Percentiles rank a stretch among this genome's conserved stretches.
These are phyloP conservation scores for Propithecus deckenii DNA, from an alignment of 2,797 vertebrate genomes.

Conservation along the genomic window DNA sequence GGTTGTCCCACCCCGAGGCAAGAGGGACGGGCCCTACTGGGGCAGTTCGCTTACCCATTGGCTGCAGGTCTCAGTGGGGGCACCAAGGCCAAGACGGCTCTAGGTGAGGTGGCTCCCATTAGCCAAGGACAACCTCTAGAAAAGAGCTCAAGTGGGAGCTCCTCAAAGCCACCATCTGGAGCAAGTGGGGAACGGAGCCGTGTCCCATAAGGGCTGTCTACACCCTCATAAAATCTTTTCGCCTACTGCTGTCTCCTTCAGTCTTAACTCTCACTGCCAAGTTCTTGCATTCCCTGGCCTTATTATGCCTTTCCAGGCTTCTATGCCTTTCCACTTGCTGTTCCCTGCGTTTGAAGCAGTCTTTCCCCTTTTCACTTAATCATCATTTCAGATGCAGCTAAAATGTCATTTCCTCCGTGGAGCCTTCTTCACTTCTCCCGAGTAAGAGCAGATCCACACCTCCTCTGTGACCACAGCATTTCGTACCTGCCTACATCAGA, in stretches of 20 bases:
- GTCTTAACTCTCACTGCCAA: too few relatives aligned
- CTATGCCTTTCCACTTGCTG: background rate
- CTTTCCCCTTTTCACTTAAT: background rate
- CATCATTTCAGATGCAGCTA: background rate
- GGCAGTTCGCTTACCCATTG: rapidly evolving
- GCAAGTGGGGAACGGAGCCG: background rate
- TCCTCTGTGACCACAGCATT: background rate
- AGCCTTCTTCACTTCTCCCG: background rate
- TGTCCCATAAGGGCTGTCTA: rapidly evolving
- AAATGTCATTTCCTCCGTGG: background rate
- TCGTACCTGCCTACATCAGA: background rate
- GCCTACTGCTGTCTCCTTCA: rapidly evolving
- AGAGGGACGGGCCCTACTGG: rapidly evolving
- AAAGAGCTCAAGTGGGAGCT: background rate
- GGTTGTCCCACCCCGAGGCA: background rate
- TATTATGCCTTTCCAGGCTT: background rate
- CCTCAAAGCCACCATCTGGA: rapidly evolving
- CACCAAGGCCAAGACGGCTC: background rate
- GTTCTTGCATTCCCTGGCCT: background rate
- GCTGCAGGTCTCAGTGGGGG: background rate
- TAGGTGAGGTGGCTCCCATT: rapidly evolving
- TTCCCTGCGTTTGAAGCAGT: background rate
- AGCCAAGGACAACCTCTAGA: background rate
- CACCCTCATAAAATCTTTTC: too few relatives aligned
- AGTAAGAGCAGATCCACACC: background rate